These are phyloP conservation scores for Phortica variegata DNA, from an alignment of 1,140 invertebrate genomes.

Conservation along the genomic window DNA sequence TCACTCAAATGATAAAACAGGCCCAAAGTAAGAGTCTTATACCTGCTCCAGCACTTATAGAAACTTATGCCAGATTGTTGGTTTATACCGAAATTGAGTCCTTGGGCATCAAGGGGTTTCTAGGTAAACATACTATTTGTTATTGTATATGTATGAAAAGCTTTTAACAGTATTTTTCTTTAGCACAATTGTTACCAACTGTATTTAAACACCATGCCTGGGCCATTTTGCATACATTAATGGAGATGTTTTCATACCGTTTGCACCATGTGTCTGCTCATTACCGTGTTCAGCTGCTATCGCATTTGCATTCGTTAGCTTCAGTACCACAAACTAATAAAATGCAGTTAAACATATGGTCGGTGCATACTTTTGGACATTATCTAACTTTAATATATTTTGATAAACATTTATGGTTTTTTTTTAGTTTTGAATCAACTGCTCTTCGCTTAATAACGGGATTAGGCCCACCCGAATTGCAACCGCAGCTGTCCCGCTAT, in stretches of 20 bases:
- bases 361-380: too few relatives aligned
- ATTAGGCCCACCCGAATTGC: constrained; percentile 87
- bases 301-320: constrained; percentile 84
- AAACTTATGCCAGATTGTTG: constrained; percentile 89
- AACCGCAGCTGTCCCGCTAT: constrained; percentile 84
- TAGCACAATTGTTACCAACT: constrained; percentile 83
- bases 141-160: constrained; percentile 1
- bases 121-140: constrained; percentile 65
- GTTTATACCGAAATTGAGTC: constrained; percentile 98
- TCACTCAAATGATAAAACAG: constrained; percentile 53
- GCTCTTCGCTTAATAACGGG: constrained; percentile 88
- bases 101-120: constrained; percentile 94
- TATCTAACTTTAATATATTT: background rate
- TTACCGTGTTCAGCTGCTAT: constrained; percentile 87
- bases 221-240: constrained; percentile 89
- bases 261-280: constrained; percentile 96
- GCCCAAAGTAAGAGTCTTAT: constrained; percentile 76
- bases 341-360: constrained; percentile 88
- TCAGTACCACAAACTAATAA: constrained; percentile 91
- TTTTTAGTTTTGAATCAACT: constrained; percentile 80
- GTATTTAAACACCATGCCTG: constrained; percentile 92
- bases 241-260: constrained; percentile 96
- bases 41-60: constrained; percentile 85
- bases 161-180: background rate
- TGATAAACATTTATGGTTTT: constrained; percentile 47